Evolutionary conservation across 2,113 vertebrate species (phyloP).

Genomic region (Scomber scombrus): DNA sequence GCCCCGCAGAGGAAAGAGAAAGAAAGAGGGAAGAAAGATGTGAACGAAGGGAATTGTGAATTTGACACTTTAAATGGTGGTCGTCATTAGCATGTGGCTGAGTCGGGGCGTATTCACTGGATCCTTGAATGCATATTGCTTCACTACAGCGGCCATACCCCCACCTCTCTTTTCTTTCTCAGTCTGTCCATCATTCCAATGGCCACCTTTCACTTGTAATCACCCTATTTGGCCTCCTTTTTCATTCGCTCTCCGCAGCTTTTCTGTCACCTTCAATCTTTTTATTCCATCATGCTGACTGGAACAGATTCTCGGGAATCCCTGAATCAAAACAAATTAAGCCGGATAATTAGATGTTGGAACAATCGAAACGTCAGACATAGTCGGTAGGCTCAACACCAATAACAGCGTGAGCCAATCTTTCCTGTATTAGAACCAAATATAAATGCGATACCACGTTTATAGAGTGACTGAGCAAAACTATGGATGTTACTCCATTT

Average conservation of each 20-base stretch:
- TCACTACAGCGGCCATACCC: slow-evolving; percentile 50
- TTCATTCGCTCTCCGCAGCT: slow-evolving; percentile 57
- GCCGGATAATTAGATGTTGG: slow-evolving; percentile 61
- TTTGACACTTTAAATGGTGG: slow-evolving; percentile 84
- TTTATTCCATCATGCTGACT: slow-evolving; percentile 62
- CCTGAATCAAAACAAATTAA: slow-evolving; percentile 74
- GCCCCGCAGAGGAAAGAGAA: slow-evolving; percentile 63
- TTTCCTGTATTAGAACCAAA: slow-evolving; percentile 12
- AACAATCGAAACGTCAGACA: slow-evolving; percentile 59
- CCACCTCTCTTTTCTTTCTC: slow-evolving; percentile 44
- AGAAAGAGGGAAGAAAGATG: slow-evolving; percentile 53
- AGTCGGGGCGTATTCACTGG: slow-evolving; percentile 76
- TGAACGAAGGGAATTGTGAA: slow-evolving; percentile 78
- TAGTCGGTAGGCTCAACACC: slow-evolving; percentile 25
- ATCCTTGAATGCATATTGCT: slow-evolving; percentile 78
- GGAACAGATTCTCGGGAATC: slow-evolving; percentile 51
- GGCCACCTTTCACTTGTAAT: slow-evolving; percentile 76
- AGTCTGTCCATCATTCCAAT: slow-evolving; percentile 73
- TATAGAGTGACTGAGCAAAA: not conserved
- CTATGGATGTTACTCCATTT: slow-evolving; percentile 1
- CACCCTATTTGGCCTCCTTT: slow-evolving; percentile 65
- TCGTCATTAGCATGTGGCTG: slow-evolving; percentile 84
- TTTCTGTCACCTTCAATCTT: slow-evolving; percentile 69
- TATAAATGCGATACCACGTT: slow-evolving; percentile 26
- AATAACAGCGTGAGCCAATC: slow-evolving; percentile 40